These are phyloP conservation scores for Crotalus horridus DNA, from an alignment of 2,113 vertebrate species.

Conservation along the genomic window DNA sequence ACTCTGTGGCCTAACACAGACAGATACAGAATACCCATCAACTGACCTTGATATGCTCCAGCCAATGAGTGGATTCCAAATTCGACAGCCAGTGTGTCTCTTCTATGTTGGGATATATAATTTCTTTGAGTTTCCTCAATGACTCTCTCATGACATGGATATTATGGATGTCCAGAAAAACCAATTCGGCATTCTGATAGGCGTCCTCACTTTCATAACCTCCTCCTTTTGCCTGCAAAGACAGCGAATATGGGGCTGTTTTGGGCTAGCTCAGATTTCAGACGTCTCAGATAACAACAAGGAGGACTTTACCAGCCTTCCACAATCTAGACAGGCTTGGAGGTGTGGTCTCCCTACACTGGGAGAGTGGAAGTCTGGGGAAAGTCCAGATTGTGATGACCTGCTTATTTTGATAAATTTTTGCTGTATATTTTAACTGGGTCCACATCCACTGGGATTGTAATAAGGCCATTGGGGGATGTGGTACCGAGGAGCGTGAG, in stretches of 20 bases:
- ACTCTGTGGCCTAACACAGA: background rate
- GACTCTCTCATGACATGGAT: constrained; percentile 99
- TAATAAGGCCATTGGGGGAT: background rate
- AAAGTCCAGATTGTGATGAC: background rate
- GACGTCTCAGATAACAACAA: background rate
- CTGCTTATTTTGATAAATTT: background rate
- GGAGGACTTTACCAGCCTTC: background rate
- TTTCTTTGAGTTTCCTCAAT: constrained; percentile 91
- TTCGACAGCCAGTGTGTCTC: constrained; percentile 97
- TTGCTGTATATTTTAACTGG: background rate
- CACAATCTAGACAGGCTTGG: background rate
- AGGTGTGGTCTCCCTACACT: too few species aligned
- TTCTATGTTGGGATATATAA: constrained; percentile 93
- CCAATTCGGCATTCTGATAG: constrained; percentile 94
- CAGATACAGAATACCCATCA: background rate
- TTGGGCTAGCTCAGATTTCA: background rate
- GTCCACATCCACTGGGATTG: background rate
- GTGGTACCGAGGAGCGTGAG: background rate
- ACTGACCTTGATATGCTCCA: constrained; percentile 95
- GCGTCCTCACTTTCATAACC: constrained; percentile 97
- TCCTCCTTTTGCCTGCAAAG: constrained; percentile 89
- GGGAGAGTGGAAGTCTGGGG: background rate
- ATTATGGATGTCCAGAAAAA: constrained; percentile 97
- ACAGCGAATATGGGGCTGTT: background rate
- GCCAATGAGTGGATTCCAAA: constrained; percentile 96